A percentile compares a stretch with the other conserved stretches of the same genome.
Evolutionary conservation across 2,888 invertebrate species (phyloP).

Genomic region (Himalopsyche japonica): DNA sequence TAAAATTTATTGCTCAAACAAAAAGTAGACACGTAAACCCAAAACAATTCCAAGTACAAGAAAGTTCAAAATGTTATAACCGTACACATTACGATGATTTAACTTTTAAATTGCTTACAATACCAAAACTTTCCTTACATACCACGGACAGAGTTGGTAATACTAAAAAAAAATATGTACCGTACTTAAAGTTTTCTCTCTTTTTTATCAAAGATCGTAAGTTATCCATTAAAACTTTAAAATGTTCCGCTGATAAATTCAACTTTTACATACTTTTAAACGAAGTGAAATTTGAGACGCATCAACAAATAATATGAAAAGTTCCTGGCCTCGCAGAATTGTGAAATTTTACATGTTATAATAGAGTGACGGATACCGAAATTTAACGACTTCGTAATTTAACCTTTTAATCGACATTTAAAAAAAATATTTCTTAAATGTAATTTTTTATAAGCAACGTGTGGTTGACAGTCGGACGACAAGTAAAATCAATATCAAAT

Average conservation of each 20-base stretch:
- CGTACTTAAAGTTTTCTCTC: background rate
- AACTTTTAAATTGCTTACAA: background rate
- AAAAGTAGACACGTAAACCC: background rate
- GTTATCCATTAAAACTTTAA: constrained; percentile 28
- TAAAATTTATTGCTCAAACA: no score
- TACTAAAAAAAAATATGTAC: background rate
- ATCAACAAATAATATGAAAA: constrained; percentile 34
- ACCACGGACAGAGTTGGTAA: background rate
- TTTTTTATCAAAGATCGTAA: background rate
- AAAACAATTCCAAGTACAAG: background rate
- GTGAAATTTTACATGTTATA: constrained; percentile 22
- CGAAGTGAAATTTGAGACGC: constrained; percentile 14
- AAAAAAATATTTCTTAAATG: no score
- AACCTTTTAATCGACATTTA: no score
- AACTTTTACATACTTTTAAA: constrained; percentile 6
- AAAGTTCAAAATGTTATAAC: background rate
- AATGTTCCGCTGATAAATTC: constrained; percentile 16
- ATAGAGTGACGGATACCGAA: background rate
- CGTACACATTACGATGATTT: background rate
- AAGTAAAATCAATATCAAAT: no score
- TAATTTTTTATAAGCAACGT: no score
- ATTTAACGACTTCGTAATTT: no score
- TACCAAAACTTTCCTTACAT: background rate
- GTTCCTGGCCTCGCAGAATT: constrained; percentile 5
- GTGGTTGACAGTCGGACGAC: no score